Percentiles rank a stretch among this genome's conserved stretches.
Evolutionary conservation across 2,113 vertebrate genomes (phyloP).

Genomic region (Oenanthe oenanthe): DNA sequence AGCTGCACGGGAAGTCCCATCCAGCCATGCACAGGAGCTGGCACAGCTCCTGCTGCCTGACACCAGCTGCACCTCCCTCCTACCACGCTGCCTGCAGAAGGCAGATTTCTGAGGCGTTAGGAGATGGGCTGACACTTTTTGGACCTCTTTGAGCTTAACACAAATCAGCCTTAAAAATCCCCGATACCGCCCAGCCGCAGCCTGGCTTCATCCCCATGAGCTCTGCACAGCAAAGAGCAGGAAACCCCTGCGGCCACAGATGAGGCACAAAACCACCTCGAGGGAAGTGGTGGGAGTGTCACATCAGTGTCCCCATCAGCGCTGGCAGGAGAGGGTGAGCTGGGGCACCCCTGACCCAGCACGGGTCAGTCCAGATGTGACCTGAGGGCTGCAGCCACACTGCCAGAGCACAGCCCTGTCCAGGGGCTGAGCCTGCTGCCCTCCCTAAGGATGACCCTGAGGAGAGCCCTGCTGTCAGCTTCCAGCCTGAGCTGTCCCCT

Average conservation of each 20-base stretch:
- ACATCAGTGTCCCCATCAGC: not conserved
- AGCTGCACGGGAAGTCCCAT: not conserved
- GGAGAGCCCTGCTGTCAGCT: not conserved
- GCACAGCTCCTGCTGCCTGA: not conserved
- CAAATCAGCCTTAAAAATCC: not conserved
- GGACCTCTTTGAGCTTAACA: not conserved
- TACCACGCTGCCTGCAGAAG: not conserved
- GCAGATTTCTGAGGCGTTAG: not conserved
- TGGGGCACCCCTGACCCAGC: not conserved
- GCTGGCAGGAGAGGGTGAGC: not conserved
- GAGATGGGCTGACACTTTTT: not conserved
- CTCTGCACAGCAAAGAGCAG: not conserved
- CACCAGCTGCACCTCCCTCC: not conserved
- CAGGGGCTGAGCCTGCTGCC: not conserved
- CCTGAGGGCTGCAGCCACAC: fast-evolving
- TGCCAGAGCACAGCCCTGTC: not conserved
- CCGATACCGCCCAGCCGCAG: not conserved
- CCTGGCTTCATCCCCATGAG: not conserved
- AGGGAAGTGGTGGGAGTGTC: not conserved
- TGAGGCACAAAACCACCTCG: not conserved
- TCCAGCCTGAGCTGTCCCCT: not conserved
- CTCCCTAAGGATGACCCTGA: not conserved
- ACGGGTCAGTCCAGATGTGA: not conserved
- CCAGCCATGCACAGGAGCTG: fast-evolving
- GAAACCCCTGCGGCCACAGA: not conserved